A percentile compares a stretch with the other conserved stretches of the same genome.
Evolutionary conservation across 2,797 vertebrate species (phyloP).

Genomic region (Xyrichtys novacula): DNA sequence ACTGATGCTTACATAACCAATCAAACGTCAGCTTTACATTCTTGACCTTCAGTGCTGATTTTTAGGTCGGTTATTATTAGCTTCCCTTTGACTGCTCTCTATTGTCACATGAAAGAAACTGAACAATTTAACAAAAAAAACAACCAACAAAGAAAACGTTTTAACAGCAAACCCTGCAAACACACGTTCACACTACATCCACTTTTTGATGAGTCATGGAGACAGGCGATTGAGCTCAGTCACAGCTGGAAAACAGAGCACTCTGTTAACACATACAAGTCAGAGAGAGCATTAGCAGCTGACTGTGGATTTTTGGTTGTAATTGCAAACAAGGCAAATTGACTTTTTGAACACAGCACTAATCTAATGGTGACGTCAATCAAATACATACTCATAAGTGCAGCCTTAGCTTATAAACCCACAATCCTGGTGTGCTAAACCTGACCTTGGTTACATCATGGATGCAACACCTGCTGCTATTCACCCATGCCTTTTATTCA

Average conservation of each 20-base stretch:
- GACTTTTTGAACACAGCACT: not conserved
- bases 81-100: no score
- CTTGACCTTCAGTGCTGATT: no score
- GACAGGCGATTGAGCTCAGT: not conserved
- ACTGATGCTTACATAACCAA: no score
- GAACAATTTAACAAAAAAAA: no score
- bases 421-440: not conserved
- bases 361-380: not conserved
- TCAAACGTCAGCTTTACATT: no score
- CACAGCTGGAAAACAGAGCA: not conserved
- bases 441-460: constrained; percentile 2
- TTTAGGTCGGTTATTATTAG: no score
- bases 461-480: constrained; percentile 7
- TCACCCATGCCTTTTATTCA: not conserved
- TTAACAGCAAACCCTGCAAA: not conserved
- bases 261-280: not conserved
- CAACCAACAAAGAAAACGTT: not conserved
- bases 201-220: not conserved
- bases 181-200: not conserved
- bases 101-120: no score
- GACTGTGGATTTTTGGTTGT: not conserved
- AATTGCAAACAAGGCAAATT: not conserved
- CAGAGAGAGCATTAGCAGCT: not conserved
- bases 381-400: not conserved
- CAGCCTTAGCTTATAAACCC: not conserved